phyloP scores from a whole-genome alignment of 2,113 vertebrate species.

The Lagopus leucura region DNA sequence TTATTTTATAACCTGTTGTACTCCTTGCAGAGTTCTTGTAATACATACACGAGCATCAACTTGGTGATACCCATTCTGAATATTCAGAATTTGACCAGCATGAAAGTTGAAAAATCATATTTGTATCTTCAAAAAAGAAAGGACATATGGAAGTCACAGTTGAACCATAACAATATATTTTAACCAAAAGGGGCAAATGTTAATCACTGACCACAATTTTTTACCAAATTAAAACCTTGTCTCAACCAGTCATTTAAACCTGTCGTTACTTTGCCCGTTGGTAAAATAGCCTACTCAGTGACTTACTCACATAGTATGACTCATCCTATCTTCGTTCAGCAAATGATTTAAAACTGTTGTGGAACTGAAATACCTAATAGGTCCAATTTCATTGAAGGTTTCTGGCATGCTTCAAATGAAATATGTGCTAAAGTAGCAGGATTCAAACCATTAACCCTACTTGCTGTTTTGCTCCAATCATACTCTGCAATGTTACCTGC shows the following conservation, averaged over 20 bases:
- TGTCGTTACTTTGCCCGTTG: neutral
- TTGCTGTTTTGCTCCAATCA: neutral
- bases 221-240: neutral
- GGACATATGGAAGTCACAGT: accelerated
- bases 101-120: neutral
- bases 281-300: neutral
- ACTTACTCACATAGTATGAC: neutral
- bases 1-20: neutral
- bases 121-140: neutral
- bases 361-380: neutral
- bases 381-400: neutral
- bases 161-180: neutral
- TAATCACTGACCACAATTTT: neutral
- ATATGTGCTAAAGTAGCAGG: neutral
- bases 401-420: neutral
- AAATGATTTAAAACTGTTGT: neutral
- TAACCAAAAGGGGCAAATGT: neutral
- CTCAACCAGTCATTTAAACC: neutral
- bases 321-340: neutral
- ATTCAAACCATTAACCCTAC: neutral
- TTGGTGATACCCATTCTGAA: neutral
- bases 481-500: neutral
- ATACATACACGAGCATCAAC: neutral
- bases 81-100: neutral
- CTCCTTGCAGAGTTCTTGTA: neutral